Conservation (phyloP, 2,888 invertebrate species). For the Leptopilina myrica region DNA sequence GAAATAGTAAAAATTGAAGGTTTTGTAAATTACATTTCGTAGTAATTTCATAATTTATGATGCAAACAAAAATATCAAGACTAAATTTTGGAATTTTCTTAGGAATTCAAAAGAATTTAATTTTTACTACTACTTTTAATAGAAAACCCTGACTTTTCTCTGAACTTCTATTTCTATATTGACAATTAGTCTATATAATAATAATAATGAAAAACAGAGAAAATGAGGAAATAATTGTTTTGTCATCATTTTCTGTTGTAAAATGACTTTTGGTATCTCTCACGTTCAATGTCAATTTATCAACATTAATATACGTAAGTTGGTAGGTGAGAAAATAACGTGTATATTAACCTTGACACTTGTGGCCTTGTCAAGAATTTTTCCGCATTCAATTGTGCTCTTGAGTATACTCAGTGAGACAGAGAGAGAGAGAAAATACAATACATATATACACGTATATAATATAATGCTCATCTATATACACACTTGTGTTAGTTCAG, state of each 20-base stretch:
- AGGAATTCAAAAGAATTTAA: too few species aligned
- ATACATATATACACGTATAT: background rate
- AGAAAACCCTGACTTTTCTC: too few species aligned
- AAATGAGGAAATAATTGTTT: slow-evolving; percentile 3
- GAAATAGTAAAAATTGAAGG: too few species aligned
- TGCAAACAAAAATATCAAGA: too few species aligned
- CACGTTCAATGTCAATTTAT: slow-evolving; percentile 44
- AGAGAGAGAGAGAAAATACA: slow-evolving; percentile 21
- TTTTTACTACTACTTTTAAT: too few species aligned
- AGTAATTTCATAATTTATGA: too few species aligned
- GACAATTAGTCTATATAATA: too few species aligned
- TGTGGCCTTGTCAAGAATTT: slow-evolving; percentile 70
- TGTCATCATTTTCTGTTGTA: slow-evolving; percentile 12
- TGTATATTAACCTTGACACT: slow-evolving; percentile 67
- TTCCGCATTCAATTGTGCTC: slow-evolving; percentile 67
- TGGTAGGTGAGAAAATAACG: slow-evolving; percentile 60
- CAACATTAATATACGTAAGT: slow-evolving; percentile 52
- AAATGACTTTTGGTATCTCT: slow-evolving; percentile 17
- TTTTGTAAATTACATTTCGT: too few species aligned
- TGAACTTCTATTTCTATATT: too few species aligned
- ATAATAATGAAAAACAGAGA: too few species aligned
- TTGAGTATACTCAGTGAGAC: slow-evolving; percentile 32
- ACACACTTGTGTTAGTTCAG: background rate
- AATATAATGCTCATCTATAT: background rate
- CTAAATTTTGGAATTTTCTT: too few species aligned